Base-by-base conservation (phyloP, 2,113 vertebrate species). In the Carassius gibelio region DNA sequence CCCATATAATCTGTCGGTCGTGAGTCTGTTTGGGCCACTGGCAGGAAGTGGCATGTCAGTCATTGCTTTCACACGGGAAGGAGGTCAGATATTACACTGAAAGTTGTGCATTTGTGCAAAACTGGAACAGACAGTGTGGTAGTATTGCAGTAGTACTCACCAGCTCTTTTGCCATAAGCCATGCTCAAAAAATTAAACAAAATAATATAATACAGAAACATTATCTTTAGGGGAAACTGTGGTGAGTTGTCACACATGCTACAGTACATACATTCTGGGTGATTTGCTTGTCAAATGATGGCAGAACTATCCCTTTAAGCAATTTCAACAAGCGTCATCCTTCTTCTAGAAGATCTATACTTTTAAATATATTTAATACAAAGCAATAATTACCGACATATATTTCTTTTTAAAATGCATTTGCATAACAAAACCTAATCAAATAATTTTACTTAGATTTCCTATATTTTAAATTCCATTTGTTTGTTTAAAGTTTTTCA, bases 1-100 rank as follows among this genome's bases (percentile, higher is more conserved):
- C 15, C 90, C 91, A 19, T 95, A 93, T 8, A 84, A 80, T 2
- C 85, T 95, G 48, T 92, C 92, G 0, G 86, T 95, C 75, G 92
- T 50, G 85, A 89, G 55, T 3, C 76, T 94, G 85, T 87, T 87
- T 1, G 83, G 84, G 1, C 75, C 34, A 9, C 75, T 14, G 2
- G 79, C 81, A 0, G 88, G 90, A 23, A 45, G 36, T 17, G 85
- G 59, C 6, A n/a, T 2, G 8, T 90, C 86, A 0, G 17, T 48
- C 34, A 14, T 55, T 5, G 62, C 64, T 6, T 95, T 94, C 52
- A 92, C 93, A 45, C 87, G 87, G 11, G 89, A 95, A 89, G 92
- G 92, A 83, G 92, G 94, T 95, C 6, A 62, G 86, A 74, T 17
- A 21, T 45, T 42, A 15, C 9, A 80, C 26, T n/a, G n/a, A 61